Conservation (phyloP, 2,797 vertebrate genomes). For the Myoxocephalus aenaeus region DNA sequence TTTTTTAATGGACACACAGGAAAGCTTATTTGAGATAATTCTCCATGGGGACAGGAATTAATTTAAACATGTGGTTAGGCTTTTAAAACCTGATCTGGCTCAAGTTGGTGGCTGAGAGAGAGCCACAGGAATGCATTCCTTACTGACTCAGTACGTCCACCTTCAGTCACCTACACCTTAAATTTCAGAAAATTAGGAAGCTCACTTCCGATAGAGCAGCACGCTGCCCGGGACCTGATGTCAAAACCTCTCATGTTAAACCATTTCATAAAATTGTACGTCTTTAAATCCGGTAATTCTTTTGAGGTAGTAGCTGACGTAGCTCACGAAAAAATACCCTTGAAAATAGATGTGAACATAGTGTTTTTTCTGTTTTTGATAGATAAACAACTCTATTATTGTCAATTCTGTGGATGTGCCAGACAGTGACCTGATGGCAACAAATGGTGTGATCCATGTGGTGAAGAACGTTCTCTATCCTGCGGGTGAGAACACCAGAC, state of each 20-base stretch:
- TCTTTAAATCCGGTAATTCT: background rate
- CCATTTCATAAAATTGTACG: background rate
- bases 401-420: slow-evolving; percentile 92
- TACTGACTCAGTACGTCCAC: slow-evolving; percentile 10
- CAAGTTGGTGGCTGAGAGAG: background rate
- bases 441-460: slow-evolving; percentile 95
- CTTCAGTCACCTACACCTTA: slow-evolving; percentile 11
- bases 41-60: background rate
- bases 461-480: slow-evolving; percentile 96
- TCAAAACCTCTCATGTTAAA: slow-evolving; percentile 2
- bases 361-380: slow-evolving; percentile 1
- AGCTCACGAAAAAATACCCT: background rate
- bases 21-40: slow-evolving; percentile 35
- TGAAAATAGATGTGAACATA: background rate
- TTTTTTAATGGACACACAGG: slow-evolving; percentile 34
- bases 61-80: background rate
- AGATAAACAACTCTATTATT: slow-evolving; percentile 92
- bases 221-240: slow-evolving; percentile 12
- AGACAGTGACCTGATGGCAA: slow-evolving; percentile 93
- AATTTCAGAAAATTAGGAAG: slow-evolving; percentile 49
- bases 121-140: slow-evolving; percentile 9
- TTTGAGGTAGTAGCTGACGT: background rate
- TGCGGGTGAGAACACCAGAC: slow-evolving; percentile 79
- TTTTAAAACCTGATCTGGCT: slow-evolving; percentile 15
- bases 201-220: slow-evolving; percentile 17